Base-by-base conservation (phyloP, 2,888 invertebrate genomes). In the Brenthis hecate region DNA sequence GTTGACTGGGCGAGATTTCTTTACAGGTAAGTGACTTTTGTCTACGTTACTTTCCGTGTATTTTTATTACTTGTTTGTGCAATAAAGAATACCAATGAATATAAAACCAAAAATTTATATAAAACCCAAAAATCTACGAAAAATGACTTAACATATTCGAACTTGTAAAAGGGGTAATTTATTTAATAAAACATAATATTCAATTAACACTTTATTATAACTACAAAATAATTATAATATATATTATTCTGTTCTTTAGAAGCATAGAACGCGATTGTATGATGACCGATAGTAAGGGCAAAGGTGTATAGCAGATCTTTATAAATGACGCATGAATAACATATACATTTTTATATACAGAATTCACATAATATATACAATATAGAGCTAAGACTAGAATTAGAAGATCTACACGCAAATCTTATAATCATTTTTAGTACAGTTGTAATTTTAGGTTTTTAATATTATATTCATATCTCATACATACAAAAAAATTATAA, bases 131-230 rank as follows among this genome's bases (percentile, higher is more conserved):
- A 36, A 36, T 1, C 2, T 36, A 36, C 8, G 8, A 36, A 8
- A 6, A 36, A 36, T 36, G 6, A 8, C 36, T 6, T 6, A 36
- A 36, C 6, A 36, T 36, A 36, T 43, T 43, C 8, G 11, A 43
- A 11, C 2, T 43, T 43, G 28, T 28, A 28, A 56, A n/a, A 13
- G 32, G 28, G 47, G 47, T 4, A 16, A 5, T 4, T 23, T 55
- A 58, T n/a, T 55, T 50, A 56, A 58, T 56, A 73, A 65, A 74
- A 74, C 73, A 56, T 54, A 64, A 66, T 78, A 81, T 71, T 80
- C 78, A 84, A 82, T 81, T 85, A 88, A 87, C 87, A 80, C 83
- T 88, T 89, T 87, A 88, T 84, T 89, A 77, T 83, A 86, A 80
- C 84, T 86, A 88, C 79, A 84, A 80, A 72, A 81, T 77, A 79